Percentiles rank a stretch among this genome's conserved stretches.
These are phyloP conservation scores for Thalpophila matura DNA, from an alignment of 2,888 invertebrate genomes.

Conservation along the genomic window DNA sequence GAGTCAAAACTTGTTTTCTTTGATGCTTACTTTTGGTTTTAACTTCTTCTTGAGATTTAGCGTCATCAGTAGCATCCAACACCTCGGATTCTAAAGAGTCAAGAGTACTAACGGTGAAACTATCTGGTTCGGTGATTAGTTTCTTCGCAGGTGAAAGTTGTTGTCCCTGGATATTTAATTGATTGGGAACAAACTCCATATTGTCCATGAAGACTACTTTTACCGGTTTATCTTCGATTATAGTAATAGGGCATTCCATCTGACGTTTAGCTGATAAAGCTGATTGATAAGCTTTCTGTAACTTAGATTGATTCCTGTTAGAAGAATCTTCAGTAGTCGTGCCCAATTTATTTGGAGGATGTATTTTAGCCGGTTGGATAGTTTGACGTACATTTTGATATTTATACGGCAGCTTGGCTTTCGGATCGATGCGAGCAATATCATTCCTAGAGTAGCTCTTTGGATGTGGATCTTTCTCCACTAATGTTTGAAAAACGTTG, in stretches of 20 bases:
- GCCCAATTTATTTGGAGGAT: slow-evolving; percentile 62
- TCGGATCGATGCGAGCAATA: slow-evolving; percentile 71
- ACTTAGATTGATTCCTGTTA: slow-evolving; percentile 81
- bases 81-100: slow-evolving; percentile 81
- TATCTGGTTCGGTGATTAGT: slow-evolving; percentile 64
- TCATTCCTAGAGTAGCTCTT: slow-evolving; percentile 78
- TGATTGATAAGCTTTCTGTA: slow-evolving; percentile 85
- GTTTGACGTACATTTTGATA: slow-evolving; percentile 67
- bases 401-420: slow-evolving; percentile 73
- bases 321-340: slow-evolving; percentile 70
- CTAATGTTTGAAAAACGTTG: slow-evolving; percentile 79
- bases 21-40: slow-evolving; percentile 85
- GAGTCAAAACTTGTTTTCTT: slow-evolving; percentile 87
- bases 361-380: slow-evolving; percentile 67
- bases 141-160: slow-evolving; percentile 80
- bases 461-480: slow-evolving; percentile 73
- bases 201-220: slow-evolving; percentile 85
- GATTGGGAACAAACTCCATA: slow-evolving; percentile 73
- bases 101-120: slow-evolving; percentile 67
- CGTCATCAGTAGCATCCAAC: slow-evolving; percentile 73
- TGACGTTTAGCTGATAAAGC: slow-evolving; percentile 83
- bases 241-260: slow-evolving; percentile 79
- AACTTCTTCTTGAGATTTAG: slow-evolving; percentile 75
- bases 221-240: slow-evolving; percentile 87
- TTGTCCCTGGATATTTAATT: slow-evolving; percentile 81